Evolutionary conservation across 2,113 vertebrate species (phyloP).

Genomic region (Muntiacus muntjak): DNA sequence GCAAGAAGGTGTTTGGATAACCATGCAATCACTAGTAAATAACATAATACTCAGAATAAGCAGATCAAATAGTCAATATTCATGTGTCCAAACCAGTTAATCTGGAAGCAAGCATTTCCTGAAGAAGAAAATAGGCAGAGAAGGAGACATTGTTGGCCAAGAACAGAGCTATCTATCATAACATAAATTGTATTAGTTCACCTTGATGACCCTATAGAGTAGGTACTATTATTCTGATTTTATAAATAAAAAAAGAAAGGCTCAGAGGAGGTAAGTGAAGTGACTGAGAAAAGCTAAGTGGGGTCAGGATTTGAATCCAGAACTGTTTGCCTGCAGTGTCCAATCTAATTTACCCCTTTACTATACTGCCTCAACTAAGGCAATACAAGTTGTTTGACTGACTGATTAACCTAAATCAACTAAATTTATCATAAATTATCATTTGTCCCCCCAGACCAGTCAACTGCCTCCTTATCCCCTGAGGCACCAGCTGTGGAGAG

Average conservation of each 20-base stretch:
- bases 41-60: neutral
- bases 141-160: neutral
- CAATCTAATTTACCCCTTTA: neutral
- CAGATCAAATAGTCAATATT: neutral
- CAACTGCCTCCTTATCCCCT: neutral
- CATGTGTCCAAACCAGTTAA: neutral
- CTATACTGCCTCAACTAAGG: neutral
- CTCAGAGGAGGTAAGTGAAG: neutral
- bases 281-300: neutral
- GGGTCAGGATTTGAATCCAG: neutral
- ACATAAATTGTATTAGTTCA: neutral
- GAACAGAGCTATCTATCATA: neutral
- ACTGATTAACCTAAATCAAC: neutral
- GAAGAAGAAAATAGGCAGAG: neutral
- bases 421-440: neutral
- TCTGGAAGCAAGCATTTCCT: neutral
- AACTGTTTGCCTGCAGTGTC: neutral
- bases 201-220: neutral
- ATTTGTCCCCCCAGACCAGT: neutral
- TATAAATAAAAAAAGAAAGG: neutral
- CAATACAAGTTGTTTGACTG: neutral
- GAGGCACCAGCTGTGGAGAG: neutral
- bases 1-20: neutral
- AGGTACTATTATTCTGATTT: neutral
- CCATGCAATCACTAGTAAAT: neutral